phyloP scores from a whole-genome alignment of 2,797 vertebrate genomes.

The Hydrolagus colliei region DNA sequence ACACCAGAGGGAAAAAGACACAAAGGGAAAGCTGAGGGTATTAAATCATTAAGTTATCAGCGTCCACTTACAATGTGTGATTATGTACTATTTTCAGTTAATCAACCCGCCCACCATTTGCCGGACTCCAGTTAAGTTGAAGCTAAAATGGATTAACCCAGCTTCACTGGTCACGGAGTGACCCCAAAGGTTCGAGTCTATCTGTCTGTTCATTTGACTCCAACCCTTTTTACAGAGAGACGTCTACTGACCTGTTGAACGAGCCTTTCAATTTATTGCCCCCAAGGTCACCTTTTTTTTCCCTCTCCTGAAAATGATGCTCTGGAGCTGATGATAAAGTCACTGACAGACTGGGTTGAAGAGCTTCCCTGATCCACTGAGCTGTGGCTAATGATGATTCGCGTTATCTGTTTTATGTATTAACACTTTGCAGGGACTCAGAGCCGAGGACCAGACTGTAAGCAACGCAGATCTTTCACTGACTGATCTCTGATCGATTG shows the following conservation, averaged over 20 bases:
- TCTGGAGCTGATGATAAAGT: slow-evolving; percentile 64
- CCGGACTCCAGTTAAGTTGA: slow-evolving; percentile 40
- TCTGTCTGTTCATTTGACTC: slow-evolving; percentile 72
- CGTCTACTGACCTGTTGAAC: slow-evolving; percentile 72
- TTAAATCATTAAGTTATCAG: slow-evolving; percentile 8
- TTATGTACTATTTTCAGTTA: neutral
- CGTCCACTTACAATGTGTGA: neutral
- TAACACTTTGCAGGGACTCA: slow-evolving; percentile 19
- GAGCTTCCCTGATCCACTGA: slow-evolving; percentile 73
- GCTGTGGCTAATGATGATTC: slow-evolving; percentile 79
- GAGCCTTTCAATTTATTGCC: slow-evolving; percentile 78
- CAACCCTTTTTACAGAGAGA: slow-evolving; percentile 50
- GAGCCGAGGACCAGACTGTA: neutral
- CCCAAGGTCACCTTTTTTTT: slow-evolving; percentile 61
- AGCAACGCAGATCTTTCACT: no score
- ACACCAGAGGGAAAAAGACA: neutral
- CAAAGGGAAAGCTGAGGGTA: neutral
- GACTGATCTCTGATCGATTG: no score
- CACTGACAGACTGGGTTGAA: slow-evolving; percentile 51
- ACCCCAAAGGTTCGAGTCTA: slow-evolving; percentile 47
- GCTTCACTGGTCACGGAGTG: slow-evolving; percentile 38
- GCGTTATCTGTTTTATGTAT: slow-evolving; percentile 58
- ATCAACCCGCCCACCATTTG: slow-evolving; percentile 20
- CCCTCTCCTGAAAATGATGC: slow-evolving; percentile 73
- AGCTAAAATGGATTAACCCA: slow-evolving; percentile 44